Evolutionary conservation across 2,888 invertebrate species (phyloP).

Genomic region (Plagodis dolabraria): DNA sequence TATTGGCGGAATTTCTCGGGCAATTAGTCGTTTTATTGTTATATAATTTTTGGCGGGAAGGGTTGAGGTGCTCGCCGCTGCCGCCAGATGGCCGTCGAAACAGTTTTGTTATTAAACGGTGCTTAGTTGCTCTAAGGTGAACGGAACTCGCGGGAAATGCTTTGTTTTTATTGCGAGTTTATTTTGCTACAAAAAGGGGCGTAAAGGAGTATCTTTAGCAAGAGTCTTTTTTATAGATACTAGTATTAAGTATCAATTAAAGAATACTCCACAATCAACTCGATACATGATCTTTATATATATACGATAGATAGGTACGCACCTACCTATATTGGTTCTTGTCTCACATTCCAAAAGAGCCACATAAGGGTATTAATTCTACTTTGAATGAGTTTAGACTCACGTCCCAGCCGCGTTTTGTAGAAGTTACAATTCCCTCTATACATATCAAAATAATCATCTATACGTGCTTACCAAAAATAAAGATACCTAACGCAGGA

Average conservation of each 20-base stretch:
- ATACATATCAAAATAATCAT: no score
- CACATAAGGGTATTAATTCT: no score
- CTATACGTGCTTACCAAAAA: no score
- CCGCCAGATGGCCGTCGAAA: slow-evolving; percentile 52
- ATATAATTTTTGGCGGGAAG: slow-evolving; percentile 80
- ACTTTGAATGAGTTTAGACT: no score
- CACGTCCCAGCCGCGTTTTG: no score
- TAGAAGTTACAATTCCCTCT: no score
- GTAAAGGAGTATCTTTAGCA: slow-evolving; percentile 1
- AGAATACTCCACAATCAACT: not conserved
- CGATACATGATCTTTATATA: no score
- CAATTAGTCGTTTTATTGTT: slow-evolving; percentile 85
- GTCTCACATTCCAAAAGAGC: no score
- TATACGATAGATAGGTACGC: no score
- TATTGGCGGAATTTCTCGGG: slow-evolving; percentile 80
- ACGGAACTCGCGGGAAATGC: slow-evolving; percentile 19
- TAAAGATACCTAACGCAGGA: no score
- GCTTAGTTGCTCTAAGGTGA: slow-evolving; percentile 51
- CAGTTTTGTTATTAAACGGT: slow-evolving; percentile 50
- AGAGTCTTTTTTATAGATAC: not conserved
- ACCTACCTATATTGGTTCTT: not conserved
- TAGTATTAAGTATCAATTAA: not conserved
- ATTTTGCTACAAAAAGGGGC: slow-evolving; percentile 19
- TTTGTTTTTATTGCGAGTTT: slow-evolving; percentile 32
- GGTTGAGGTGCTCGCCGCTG: slow-evolving; percentile 65